These are phyloP conservation scores for Corythaixoides concolor DNA, from an alignment of 2,113 vertebrate genomes.

Conservation along the genomic window DNA sequence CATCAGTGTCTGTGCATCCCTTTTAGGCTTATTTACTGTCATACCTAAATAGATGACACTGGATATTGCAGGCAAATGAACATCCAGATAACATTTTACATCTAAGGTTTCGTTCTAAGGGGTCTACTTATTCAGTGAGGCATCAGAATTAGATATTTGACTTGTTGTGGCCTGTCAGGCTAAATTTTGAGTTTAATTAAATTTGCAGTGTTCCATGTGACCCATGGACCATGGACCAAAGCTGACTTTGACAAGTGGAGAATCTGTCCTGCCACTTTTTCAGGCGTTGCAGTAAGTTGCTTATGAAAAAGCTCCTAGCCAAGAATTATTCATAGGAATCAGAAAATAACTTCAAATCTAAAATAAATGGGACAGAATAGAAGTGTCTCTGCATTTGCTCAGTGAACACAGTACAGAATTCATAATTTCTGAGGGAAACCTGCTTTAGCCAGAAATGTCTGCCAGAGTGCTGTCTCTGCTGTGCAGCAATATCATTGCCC, in stretches of 20 bases:
- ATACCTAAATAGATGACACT: background rate
- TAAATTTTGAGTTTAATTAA: background rate
- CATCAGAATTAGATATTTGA: background rate
- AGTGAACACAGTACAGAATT: background rate
- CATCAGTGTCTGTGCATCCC: background rate
- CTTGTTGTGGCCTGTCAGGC: background rate
- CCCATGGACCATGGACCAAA: background rate
- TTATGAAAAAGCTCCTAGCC: background rate
- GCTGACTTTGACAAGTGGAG: background rate
- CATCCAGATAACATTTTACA: background rate
- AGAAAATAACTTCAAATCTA: background rate
- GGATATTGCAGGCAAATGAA: background rate
- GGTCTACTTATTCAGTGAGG: background rate
- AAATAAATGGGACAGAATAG: background rate
- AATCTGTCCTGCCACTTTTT: background rate
- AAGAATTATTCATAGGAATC: background rate
- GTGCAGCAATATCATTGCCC: background rate
- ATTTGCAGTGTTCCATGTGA: background rate
- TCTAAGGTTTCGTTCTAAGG: background rate
- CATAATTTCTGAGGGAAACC: background rate
- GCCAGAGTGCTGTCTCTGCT: background rate
- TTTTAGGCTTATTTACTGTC: background rate
- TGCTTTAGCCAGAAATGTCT: background rate
- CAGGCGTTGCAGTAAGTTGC: background rate
- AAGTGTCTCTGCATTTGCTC: background rate